Evolutionary conservation across 2,888 invertebrate genomes (phyloP).

Genomic region (Ptilodon capucinus): DNA sequence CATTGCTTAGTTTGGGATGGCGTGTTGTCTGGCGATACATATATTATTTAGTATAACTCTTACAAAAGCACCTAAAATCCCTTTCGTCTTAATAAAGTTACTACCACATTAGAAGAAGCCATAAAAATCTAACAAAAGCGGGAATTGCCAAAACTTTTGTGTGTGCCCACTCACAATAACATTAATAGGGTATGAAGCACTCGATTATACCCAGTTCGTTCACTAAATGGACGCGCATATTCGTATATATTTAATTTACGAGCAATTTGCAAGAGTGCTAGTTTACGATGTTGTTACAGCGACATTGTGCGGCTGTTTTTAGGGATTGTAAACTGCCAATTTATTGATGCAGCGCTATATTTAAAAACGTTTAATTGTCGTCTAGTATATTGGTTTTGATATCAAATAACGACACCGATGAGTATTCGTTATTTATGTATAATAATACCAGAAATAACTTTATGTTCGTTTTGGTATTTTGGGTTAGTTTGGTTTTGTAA

Average conservation of each 20-base stretch:
- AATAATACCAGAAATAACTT: too few species aligned
- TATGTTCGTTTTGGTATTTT: too few species aligned
- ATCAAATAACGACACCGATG: background rate
- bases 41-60: too few species aligned
- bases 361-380: background rate
- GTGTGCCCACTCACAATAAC: constrained; percentile 31
- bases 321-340: constrained; percentile 5
- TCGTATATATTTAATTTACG: constrained; percentile 64
- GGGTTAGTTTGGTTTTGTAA: too few species aligned
- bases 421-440: background rate
- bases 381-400: background rate
- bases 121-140: constrained; percentile 21
- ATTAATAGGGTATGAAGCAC: constrained; percentile 42
- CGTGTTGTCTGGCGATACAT: too few species aligned
- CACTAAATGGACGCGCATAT: constrained; percentile 46
- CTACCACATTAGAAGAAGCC: constrained; percentile 12
- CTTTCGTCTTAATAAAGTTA: constrained; percentile 4
- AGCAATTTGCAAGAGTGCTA: constrained; percentile 72
- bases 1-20: too few species aligned
- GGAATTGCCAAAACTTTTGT: constrained; percentile 32
- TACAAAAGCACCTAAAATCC: background rate
- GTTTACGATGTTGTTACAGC: constrained; percentile 50
- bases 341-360: background rate
- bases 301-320: constrained; percentile 32
- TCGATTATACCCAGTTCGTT: constrained; percentile 51